Base-by-base conservation (phyloP, 2,797 vertebrate species). In the Amniataba percoides region DNA sequence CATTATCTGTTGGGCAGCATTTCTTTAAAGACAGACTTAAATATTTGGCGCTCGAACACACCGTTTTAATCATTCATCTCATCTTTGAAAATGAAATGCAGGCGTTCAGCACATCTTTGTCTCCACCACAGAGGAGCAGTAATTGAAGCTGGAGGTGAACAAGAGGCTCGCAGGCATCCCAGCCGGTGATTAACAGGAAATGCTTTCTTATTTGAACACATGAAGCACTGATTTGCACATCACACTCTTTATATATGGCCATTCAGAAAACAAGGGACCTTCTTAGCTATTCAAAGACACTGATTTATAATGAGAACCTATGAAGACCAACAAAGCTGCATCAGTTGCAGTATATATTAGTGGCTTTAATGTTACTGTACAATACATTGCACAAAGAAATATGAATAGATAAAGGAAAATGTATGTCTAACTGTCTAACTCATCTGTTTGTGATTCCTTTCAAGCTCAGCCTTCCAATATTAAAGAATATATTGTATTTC, bases 181-280 rank as follows among this genome's bases (percentile, higher is more conserved):
- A 60, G 31, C 27, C 7, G 46, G 60, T 75, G 49, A 81, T 79
- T 21, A 72, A 71, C n/a, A 74, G 48, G 58, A 80, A 74, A 48
- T 13, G 36, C 39, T 75, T 71, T 78, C 57, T 57, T 43, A 31
- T 51, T 46, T 27, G 36, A 74, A 42, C 34, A 58, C 46, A 42
- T 57, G n/a, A 75, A 55, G 63, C 34, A 52, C 42, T 66, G 23
- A 82, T 80, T 87, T 83, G 48, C 83, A 81, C 61, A 80, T 82
- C 86, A 88, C 43, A 74, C 48, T 58, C 45, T 66, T 69, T 60
- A 16, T 5, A 69, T 74, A 43, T 34, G 58, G 46, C 42, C 27
- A 56, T 61, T 83, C 11, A 63, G 51, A 43, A 63, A 48, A 52
- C 12, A 49, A 5, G 13, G 57, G 55, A 51, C 21, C 68, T 72